Base-by-base conservation (phyloP, 2,888 invertebrate genomes). In the Lissocephala sabroskyi region DNA sequence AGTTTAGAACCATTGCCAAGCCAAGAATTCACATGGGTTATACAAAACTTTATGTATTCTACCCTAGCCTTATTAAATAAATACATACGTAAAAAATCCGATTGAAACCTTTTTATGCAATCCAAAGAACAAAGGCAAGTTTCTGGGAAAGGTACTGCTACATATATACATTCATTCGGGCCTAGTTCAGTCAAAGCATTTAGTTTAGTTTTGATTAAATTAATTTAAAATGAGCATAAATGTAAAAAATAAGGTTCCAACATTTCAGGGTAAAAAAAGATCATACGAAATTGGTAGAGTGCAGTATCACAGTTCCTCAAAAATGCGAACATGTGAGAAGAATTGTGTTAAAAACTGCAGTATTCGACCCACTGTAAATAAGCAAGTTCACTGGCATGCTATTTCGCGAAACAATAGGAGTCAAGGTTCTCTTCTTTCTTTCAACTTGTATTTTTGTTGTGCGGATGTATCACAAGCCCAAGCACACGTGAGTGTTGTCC, bases 101-200 rank as follows among this genome's bases (percentile, higher is more conserved):
- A 67, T 76, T 68, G 56, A 70, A 53, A 73, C 58, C 68, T 79
- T 79, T 70, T 70, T 78, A 63, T 78, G 52, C 49, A 57, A 76
- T 49, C 52, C 41, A 14, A 49, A 71, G 56, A 78, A 78, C 68
- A 78, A 78, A 67, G 74, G 47, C 49, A 52, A 68, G 56, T 70
- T 78, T 79, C 71, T 36, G 53, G 68, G 76, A 70, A 78, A 68
- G 59, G 51, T 45, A n/a, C n/a, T n/a, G n/a, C n/a, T n/a, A 45
- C 49, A 36, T 40, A 43, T 41, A 41, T 41, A 66, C 41, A 44
- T 33, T 33, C 42, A 50, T 14, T 49, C 40, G 37, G 42, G 49
- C 46, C 41, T 33, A 35, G 39, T 42, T 36, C 30, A n/a, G 29
- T 42, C 39, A 19, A 23, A 23, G 39, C 23, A 39, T 23, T 23